Base-by-base conservation (phyloP, 2,797 vertebrate species). In the Hozukius guyotensis region DNA sequence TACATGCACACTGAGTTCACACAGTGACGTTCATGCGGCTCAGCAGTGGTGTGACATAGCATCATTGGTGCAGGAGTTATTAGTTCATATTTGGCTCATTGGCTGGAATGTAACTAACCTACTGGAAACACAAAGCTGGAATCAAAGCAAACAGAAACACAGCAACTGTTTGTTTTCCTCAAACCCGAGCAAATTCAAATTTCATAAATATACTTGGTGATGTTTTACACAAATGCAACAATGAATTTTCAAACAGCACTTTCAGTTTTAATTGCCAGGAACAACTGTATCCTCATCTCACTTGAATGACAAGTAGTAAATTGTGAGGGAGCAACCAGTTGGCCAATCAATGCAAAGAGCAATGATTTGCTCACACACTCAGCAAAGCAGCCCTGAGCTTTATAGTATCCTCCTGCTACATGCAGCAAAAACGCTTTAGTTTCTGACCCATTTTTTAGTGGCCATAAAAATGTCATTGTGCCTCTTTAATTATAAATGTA, bases 401-500 rank as follows among this genome's bases (percentile, higher is more conserved):
- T 6, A 42, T 42, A 83, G 68, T 59, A 56, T 84, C 80, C 64
- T 82, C 25, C 74, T 59, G 74, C 85, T 81, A 38, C 62, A 72
- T 24, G 61, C 82, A 77, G 77, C 77, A 84, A 81, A 84, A 85
- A 83, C 75, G 75, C 83, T 88, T 77, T 25, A 32, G 59, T 78
- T 80, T 86, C 77, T 79, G 72, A 89, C 83, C 80, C 72, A 68
- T 83, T 68, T 78, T 81, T 69, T 14, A 86, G 83, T 83, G 69
- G 81, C 63, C 61, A 63, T 90, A 87, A 89, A 90, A 93, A 90
- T 91, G 89, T 75, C 87, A 92, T 65, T 36, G 77, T 72, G 63
- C 77, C 72, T 89, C 81, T 90, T 93, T 85, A 87, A 86, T 84
- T 87, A 90, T 87, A 79, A 83, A 87, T 81, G 81, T 78, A 73